These are phyloP conservation scores for Emberiza fucata DNA, from an alignment of 2,113 vertebrate genomes.

Conservation along the genomic window DNA sequence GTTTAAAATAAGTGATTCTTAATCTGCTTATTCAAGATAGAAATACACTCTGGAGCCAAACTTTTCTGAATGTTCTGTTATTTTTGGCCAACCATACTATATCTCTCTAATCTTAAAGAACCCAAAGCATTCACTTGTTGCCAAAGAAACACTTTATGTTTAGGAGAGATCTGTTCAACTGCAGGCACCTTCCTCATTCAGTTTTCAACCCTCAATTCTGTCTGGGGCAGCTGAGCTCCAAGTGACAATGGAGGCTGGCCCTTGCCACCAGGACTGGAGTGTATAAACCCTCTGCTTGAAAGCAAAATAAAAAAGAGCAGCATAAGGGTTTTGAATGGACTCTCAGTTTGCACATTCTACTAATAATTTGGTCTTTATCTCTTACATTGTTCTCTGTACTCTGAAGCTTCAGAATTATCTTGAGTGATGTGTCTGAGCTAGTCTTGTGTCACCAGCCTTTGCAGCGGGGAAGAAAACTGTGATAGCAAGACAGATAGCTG, in stretches of 20 bases:
- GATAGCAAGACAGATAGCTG: conserved; percentile 19
- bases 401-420: conserved; percentile 39
- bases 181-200: background rate
- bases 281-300: background rate
- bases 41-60: conserved; percentile 17
- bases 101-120: conserved; percentile 53
- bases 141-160: conserved; percentile 48
- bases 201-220: background rate
- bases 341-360: background rate
- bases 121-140: conserved; percentile 35
- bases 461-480: background rate
- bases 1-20: conserved; percentile 41
- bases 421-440: background rate
- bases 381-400: conserved; percentile 4
- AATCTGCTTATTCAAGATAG: conserved; percentile 57
- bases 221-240: background rate
- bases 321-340: background rate
- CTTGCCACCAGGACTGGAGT: background rate
- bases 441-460: conserved; percentile 34
- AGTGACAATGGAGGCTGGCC: background rate
- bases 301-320: background rate
- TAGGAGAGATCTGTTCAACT: conserved; percentile 12
- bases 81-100: conserved; percentile 16
- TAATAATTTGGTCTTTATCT: conserved; percentile 18
- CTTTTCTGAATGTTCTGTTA: conserved; percentile 39